Conservation (phyloP, 2,797 vertebrate species). For the Phataginus tetradactyla region DNA sequence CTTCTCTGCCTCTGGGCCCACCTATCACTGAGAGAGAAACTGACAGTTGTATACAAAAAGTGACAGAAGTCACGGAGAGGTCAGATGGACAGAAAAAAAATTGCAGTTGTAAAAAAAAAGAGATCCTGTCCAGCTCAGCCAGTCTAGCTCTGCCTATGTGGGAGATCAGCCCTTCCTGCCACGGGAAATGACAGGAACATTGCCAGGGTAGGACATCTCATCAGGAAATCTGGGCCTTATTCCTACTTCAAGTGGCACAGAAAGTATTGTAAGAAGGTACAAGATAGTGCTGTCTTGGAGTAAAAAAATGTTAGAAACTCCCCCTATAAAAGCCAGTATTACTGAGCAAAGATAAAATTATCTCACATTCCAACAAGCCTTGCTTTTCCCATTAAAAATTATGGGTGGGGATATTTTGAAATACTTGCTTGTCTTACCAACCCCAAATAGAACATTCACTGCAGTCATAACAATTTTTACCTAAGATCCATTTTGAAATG, state of each 20-base stretch:
- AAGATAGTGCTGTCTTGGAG: neutral
- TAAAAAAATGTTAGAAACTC: conserved; percentile 22
- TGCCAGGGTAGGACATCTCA: neutral
- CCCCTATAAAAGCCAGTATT: neutral
- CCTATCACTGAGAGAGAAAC: neutral
- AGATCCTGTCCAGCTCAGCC: neutral
- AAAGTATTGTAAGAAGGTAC: neutral
- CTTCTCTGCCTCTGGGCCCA: neutral
- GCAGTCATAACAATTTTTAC: conserved; percentile 73
- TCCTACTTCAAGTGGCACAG: conserved; percentile 1
- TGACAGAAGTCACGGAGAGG: neutral
- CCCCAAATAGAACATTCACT: conserved; percentile 66
- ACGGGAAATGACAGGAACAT: neutral
- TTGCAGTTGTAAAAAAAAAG: neutral
- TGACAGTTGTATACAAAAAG: neutral
- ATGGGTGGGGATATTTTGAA: conserved; percentile 70
- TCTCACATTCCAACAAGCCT: conserved; percentile 51
- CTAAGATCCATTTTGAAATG: conserved; percentile 70
- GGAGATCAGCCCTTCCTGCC: neutral
- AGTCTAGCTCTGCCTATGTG: neutral
- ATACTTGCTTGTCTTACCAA: conserved; percentile 71
- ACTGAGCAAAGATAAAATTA: conserved; percentile 20
- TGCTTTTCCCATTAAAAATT: conserved; percentile 70
- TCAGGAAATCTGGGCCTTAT: conserved; percentile 55
- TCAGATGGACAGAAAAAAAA: conserved; percentile 8